These are phyloP conservation scores for Saguinus midas DNA, from an alignment of 2,113 vertebrate species.

Conservation along the genomic window DNA sequence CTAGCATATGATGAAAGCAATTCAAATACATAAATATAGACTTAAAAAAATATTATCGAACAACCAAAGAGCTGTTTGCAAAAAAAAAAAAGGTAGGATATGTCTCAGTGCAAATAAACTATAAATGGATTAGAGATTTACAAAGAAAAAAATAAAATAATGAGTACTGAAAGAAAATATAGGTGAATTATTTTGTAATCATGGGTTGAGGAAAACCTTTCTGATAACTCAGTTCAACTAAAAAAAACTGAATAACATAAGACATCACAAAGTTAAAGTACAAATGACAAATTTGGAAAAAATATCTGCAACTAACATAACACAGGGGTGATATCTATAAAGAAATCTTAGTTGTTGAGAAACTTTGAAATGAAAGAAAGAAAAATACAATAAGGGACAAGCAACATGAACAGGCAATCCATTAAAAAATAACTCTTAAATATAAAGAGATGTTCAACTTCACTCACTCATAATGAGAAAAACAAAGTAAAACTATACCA, in stretches of 20 bases:
- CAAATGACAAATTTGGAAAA: background rate
- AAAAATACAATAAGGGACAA: background rate
- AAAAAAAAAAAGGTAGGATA: background rate
- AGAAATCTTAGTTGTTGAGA: background rate
- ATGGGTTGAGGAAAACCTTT: background rate
- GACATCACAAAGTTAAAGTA: background rate
- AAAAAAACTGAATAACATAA: background rate
- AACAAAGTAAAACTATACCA: background rate
- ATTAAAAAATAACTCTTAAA: constrained; percentile 3
- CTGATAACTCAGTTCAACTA: background rate
- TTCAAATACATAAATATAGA: background rate
- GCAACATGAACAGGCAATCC: background rate
- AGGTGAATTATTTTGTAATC: background rate
- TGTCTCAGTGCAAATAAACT: background rate
- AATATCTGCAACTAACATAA: background rate
- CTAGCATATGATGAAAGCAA: background rate
- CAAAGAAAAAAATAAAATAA: background rate
- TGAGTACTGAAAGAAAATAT: background rate
- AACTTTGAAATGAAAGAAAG: background rate
- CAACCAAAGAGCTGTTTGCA: background rate
- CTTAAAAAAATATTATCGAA: background rate
- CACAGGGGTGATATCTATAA: background rate
- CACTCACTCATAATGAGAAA: background rate
- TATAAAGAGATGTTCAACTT: background rate
- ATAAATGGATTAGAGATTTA: background rate